These are phyloP conservation scores for Drosophila kambysellisi DNA, from an alignment of 2,888 invertebrate species.

Conservation along the genomic window DNA sequence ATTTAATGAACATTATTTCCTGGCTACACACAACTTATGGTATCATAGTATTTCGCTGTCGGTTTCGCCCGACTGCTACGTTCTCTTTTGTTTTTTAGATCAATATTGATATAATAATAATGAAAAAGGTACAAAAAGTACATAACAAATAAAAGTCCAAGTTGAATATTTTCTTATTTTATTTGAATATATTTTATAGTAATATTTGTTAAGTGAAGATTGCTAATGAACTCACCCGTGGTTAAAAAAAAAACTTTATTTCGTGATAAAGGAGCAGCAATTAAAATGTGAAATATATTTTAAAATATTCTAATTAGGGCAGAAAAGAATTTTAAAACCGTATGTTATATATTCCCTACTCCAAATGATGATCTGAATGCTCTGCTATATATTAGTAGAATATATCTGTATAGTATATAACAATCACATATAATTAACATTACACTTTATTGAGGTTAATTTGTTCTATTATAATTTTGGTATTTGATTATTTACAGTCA, in stretches of 20 bases:
- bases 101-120: too few relatives aligned
- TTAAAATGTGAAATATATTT: neutral
- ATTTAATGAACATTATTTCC: too few relatives aligned
- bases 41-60: too few relatives aligned
- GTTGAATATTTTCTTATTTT: neutral
- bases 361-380: neutral
- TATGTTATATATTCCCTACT: neutral
- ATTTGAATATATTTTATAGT: neutral
- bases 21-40: too few relatives aligned
- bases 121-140: too few relatives aligned
- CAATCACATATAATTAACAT: slow-evolving; percentile 30
- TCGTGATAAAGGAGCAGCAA: neutral
- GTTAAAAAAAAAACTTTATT: neutral
- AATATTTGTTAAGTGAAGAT: neutral
- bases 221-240: neutral
- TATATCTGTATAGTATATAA: neutral
- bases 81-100: too few relatives aligned
- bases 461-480: slow-evolving; percentile 44
- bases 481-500: slow-evolving; percentile 54
- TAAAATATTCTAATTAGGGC: neutral
- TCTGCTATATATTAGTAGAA: neutral
- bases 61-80: too few relatives aligned
- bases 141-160: neutral
- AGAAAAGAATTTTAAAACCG: neutral
- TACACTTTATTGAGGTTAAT: slow-evolving; percentile 57